A percentile compares a stretch with the other conserved stretches of the same genome.
Evolutionary conservation across 23 tunicate genomes (phyloP).

Genomic region (Phallusia fumigata): DNA sequence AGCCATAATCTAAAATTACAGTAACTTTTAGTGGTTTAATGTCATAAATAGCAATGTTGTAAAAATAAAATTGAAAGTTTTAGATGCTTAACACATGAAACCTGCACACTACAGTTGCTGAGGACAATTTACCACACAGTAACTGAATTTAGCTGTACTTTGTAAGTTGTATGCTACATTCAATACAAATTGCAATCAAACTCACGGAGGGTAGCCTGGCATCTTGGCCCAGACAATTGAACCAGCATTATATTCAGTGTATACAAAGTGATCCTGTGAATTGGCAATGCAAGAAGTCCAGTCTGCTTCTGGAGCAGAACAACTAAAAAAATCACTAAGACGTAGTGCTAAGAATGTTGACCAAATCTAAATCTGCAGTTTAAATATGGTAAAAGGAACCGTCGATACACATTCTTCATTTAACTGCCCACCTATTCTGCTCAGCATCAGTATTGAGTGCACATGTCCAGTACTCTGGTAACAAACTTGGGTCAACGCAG

Average conservation of each 20-base stretch:
- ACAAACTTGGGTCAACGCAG: constrained; percentile 56
- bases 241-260: constrained; percentile 72
- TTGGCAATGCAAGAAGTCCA: constrained; percentile 44
- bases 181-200: neutral
- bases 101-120: too few species aligned
- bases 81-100: too few species aligned
- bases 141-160: too few species aligned
- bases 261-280: constrained; percentile 59
- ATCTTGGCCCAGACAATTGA: constrained; percentile 94
- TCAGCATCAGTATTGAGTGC: constrained; percentile 49
- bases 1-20: neutral
- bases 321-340: constrained; percentile 23
- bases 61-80: neutral
- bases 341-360: too few species aligned
- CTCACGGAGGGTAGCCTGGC: constrained; percentile 90
- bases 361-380: neutral
- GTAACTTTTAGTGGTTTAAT: neutral
- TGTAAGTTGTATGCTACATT: too few species aligned
- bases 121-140: too few species aligned
- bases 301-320: constrained; percentile 66
- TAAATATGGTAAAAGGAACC: too few species aligned
- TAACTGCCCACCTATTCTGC: constrained; percentile 40
- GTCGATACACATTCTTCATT: too few species aligned
- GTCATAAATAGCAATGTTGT: neutral
- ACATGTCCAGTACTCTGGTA: constrained; percentile 80